Percentiles rank a stretch among this genome's conserved stretches.
Evolutionary conservation across 2,888 invertebrate genomes (phyloP).

Genomic region (Eudasyphora cyanicolor): DNA sequence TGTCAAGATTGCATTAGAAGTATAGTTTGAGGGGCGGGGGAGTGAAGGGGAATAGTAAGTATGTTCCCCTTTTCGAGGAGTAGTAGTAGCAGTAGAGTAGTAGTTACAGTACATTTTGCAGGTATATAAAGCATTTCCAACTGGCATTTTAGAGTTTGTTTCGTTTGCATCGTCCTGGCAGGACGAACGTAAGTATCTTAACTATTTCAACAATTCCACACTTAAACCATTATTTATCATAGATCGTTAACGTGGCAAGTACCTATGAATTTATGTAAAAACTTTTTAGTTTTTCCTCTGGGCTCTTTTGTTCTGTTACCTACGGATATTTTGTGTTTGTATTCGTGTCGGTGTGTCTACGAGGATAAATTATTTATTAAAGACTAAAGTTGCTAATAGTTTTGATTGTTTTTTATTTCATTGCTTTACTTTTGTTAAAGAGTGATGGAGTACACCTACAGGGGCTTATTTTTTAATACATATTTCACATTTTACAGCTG

Average conservation of each 20-base stretch:
- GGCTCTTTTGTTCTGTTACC: slow-evolving; percentile 26
- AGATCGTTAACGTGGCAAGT: slow-evolving; percentile 13
- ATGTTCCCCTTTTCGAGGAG: background rate
- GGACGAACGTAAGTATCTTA: slow-evolving; percentile 1
- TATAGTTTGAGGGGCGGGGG: background rate
- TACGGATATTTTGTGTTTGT: background rate
- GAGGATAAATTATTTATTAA: slow-evolving; percentile 12
- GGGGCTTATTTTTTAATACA: background rate
- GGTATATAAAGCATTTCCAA: slow-evolving; percentile 63
- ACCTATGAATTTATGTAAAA: slow-evolving; percentile 15
- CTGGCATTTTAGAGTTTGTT: slow-evolving; percentile 11
- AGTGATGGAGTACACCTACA: background rate
- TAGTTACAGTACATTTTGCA: slow-evolving; percentile 47
- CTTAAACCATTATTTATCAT: slow-evolving; percentile 32
- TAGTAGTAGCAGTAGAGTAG: no score
- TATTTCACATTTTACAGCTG: background rate
- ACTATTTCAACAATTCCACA: slow-evolving; percentile 23
- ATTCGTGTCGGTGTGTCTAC: slow-evolving; percentile 22
- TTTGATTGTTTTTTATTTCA: slow-evolving; percentile 66
- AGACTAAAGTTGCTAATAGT: slow-evolving; percentile 49
- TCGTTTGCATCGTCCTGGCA: background rate
- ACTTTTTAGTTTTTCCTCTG: slow-evolving; percentile 21
- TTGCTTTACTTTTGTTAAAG: slow-evolving; percentile 48
- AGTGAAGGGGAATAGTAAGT: slow-evolving; percentile 22
- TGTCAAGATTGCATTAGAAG: background rate